Evolutionary conservation across 1,140 invertebrate genomes (phyloP).

Genomic region (Adoxophyes honmai): DNA sequence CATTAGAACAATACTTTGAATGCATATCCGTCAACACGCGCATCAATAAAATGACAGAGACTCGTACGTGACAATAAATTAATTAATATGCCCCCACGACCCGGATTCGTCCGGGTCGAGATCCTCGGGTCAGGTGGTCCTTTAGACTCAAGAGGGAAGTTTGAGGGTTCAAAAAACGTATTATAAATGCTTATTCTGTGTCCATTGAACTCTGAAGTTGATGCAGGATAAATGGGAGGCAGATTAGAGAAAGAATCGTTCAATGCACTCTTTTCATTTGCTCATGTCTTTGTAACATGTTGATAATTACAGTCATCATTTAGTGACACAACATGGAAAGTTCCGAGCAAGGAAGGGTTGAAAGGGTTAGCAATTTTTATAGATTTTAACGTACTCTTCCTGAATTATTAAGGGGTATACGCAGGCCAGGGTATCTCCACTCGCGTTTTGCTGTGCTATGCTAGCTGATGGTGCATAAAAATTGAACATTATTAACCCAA

Average conservation of each 20-base stretch:
- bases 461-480: no score
- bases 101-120: slow-evolving; percentile 6
- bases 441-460: no score
- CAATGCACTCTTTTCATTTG: neutral
- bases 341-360: no score
- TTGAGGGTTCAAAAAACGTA: slow-evolving; percentile 14
- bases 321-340: no score
- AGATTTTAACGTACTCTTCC: neutral
- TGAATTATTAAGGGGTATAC: no score
- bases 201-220: neutral
- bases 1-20: no score
- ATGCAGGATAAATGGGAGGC: neutral
- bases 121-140: slow-evolving; percentile 9
- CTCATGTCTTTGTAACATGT: neutral
- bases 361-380: no score
- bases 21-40: neutral
- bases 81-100: slow-evolving; percentile 21
- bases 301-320: no score
- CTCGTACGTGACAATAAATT: slow-evolving; percentile 21
- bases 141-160: slow-evolving; percentile 11
- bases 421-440: no score
- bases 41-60: slow-evolving; percentile 2
- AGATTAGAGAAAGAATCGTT: neutral
- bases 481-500: no score
- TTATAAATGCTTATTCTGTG: slow-evolving; percentile 9